Conservation (phyloP, 2,888 invertebrate genomes). For the Teinopalpus imperialis region DNA sequence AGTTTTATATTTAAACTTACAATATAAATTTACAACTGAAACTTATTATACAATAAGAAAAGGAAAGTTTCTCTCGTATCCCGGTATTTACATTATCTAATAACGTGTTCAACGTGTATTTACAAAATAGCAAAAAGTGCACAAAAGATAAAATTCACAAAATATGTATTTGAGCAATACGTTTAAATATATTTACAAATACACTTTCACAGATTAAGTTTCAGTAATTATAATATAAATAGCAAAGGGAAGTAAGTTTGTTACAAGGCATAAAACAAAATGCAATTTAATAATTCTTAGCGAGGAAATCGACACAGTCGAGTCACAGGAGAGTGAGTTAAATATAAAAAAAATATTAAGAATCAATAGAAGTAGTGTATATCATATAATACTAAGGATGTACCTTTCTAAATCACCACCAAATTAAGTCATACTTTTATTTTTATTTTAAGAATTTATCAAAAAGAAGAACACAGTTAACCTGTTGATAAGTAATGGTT, state of each 20-base stretch:
- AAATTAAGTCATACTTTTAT: no score
- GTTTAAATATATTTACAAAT: constrained; percentile 75
- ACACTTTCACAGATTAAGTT: constrained; percentile 56
- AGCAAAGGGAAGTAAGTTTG: constrained; percentile 10
- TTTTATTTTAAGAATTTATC: no score
- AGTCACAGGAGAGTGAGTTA: no score
- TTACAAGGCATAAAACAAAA: neutral
- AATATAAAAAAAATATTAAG: no score
- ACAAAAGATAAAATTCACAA: constrained; percentile 78
- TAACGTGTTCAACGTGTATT: constrained; percentile 53
- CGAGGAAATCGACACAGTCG: neutral
- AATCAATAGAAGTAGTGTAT: no score
- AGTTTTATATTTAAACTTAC: constrained; percentile 59
- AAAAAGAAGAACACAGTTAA: no score
- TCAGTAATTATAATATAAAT: constrained; percentile 34
- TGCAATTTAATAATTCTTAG: neutral
- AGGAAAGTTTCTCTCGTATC: constrained; percentile 56
- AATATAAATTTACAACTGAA: constrained; percentile 45
- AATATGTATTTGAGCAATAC: constrained; percentile 82
- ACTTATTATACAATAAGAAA: constrained; percentile 44
- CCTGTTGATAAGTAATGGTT: no score
- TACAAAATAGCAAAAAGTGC: constrained; percentile 80
- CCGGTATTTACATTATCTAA: constrained; percentile 56
- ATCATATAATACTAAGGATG: no score
- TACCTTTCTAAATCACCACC: no score